Percentiles rank a stretch among this genome's conserved stretches.
Conservation (phyloP, 92 coral and sea anemone species). For the Phymanthus crucifer region DNA sequence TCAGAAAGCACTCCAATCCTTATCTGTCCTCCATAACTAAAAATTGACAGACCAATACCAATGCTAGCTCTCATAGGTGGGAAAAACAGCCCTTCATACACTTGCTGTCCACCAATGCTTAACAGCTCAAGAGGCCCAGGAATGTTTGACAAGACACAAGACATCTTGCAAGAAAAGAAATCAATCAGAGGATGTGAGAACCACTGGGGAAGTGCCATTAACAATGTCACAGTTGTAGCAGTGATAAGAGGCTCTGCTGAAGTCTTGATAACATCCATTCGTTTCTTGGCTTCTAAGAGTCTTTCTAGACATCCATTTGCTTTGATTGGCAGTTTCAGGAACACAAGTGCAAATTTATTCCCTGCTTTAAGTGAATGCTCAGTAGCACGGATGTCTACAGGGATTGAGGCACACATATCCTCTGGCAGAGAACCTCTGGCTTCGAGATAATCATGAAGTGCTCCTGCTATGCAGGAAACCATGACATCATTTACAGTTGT, state of each 20-base stretch:
- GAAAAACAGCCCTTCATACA: slow-evolving; percentile 83
- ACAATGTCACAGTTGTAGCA: slow-evolving; percentile 68
- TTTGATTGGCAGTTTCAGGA: slow-evolving; percentile 79
- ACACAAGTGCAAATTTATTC: slow-evolving; percentile 91
- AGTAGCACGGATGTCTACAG: slow-evolving; percentile 87
- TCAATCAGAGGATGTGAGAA: slow-evolving; percentile 76
- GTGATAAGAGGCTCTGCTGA: slow-evolving; percentile 92
- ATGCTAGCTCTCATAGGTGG: slow-evolving; percentile 89
- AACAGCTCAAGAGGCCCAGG: slow-evolving; percentile 88
- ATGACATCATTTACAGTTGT: slow-evolving; percentile 97
- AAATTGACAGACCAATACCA: slow-evolving; percentile 89
- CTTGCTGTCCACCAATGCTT: slow-evolving; percentile 76
- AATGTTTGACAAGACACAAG: slow-evolving; percentile 91
- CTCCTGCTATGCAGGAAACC: slow-evolving; percentile 95
- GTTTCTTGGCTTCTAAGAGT: slow-evolving; percentile 77
- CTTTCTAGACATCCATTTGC: slow-evolving; percentile 70
- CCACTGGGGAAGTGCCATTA: slow-evolving; percentile 83
- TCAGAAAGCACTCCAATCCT: slow-evolving; percentile 82
- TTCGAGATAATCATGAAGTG: slow-evolving; percentile 72
- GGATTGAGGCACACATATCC: slow-evolving; percentile 96
- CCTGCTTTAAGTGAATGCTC: slow-evolving; percentile 70
- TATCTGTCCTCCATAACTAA: slow-evolving; percentile 88
- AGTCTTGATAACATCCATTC: slow-evolving; percentile 91
- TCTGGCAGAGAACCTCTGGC: slow-evolving; percentile 46
- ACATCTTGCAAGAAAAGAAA: slow-evolving; percentile 76